Base-by-base conservation (phyloP, 92 coral and sea anemone species). In the Umimayanthus chanpuru region DNA sequence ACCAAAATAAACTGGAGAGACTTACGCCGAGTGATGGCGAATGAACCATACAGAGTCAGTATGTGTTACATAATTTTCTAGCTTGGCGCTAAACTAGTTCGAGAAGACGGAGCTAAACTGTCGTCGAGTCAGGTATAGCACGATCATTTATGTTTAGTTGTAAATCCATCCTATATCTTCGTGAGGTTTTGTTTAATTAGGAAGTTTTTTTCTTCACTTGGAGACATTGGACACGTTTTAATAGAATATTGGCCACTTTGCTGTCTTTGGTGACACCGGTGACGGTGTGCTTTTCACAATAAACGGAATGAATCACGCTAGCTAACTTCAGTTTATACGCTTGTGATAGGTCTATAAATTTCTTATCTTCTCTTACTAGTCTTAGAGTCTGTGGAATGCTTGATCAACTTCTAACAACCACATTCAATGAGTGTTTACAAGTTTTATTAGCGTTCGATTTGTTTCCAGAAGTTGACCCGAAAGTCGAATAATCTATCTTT, bases 331-430 rank as follows among this genome's bases (percentile, higher is more conserved):
- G 30, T 20, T 21, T 75, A 9, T 5, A 25, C 30, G 79, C 50
- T 75, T 23, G 50, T 75, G 36, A 73, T 32, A 36, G 77, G 36
- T 12, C 12, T 36, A 30, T 73, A 15, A 71, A 71, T 36, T 29
- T 75, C 28, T 61, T 61, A 61, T 23, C 23, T 20, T 40, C 5
- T 14, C 79, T 39, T 75, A 11, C 23, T 20, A 21, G 1, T 14
- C 79, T 39, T 75, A n/a, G 79, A 38, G 47, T 38, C 79, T 6
- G 28, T 38, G 79, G 79, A 75, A 75, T 75, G 79, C 39, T 71
- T 71, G 29, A 71, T 71, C 38, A 2, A 71, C 39, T 26, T 71
- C 38, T 71, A 71, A 67, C 12, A 9, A n/a, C 77, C 39, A 73
- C 23, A 21, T 1, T 39, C 14, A 53, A 53, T 7, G 2, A 73